Percentiles rank a stretch among this genome's conserved stretches.
Evolutionary conservation across 37 sponge, comb jelly and placozoan genomes (phyloP).

Genomic region (Spongilla lacustris): DNA sequence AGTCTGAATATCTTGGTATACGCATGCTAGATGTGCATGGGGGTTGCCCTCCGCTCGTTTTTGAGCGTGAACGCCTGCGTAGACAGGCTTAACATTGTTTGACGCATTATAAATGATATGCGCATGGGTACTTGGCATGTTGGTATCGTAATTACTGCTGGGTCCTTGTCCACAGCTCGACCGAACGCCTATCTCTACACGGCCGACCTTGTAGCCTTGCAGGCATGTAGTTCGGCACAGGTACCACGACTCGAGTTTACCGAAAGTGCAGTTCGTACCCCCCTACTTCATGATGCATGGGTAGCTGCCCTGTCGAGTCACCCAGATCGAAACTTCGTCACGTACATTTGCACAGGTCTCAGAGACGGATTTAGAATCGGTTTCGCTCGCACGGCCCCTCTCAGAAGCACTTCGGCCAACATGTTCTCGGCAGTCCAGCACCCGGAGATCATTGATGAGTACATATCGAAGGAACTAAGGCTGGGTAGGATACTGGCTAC

Average conservation of each 20-base stretch:
- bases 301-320: neutral
- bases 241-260: no score
- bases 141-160: no score
- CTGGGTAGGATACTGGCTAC: no score
- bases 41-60: no score
- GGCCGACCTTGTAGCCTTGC: neutral
- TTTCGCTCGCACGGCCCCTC: no score
- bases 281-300: conserved; percentile 13
- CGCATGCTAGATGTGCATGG: neutral
- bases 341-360: conserved; percentile 11
- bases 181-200: neutral
- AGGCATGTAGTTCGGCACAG: no score
- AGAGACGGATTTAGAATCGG: conserved; percentile 28
- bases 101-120: no score
- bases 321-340: conserved; percentile 23
- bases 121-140: no score
- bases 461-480: conserved; percentile 5
- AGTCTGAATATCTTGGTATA: conserved; percentile 11
- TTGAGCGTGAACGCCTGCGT: no score
- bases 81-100: no score
- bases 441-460: conserved; percentile 18
- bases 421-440: conserved; percentile 26
- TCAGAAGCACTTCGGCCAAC: neutral
- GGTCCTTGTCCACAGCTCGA: neutral
- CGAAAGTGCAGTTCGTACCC: conserved; percentile 8